A percentile compares a stretch with the other conserved stretches of the same genome.
Conservation (phyloP, 2,888 invertebrate species). For the Glaucopsyche alexis region DNA sequence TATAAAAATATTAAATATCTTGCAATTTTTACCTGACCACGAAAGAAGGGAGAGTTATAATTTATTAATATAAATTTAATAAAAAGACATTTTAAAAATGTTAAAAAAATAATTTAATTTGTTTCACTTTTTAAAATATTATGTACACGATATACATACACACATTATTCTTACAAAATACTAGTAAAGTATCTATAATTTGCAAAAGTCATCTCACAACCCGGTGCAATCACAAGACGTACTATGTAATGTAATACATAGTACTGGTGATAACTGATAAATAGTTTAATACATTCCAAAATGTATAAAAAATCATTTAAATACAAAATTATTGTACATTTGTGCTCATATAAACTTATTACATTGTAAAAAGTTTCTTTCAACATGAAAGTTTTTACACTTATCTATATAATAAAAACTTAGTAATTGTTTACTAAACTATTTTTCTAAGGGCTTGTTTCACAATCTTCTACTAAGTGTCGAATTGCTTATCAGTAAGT, state of each 20-base stretch:
- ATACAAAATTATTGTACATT: background rate
- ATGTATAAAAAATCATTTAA: background rate
- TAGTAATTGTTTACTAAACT: too few relatives aligned
- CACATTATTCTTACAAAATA: background rate
- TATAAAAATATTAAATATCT: too few relatives aligned
- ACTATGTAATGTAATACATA: too few relatives aligned
- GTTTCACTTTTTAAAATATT: conserved; percentile 39
- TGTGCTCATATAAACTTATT: background rate
- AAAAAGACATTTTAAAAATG: conserved; percentile 12
- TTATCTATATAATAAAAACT: too few relatives aligned
- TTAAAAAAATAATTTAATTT: conserved; percentile 44
- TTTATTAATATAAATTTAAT: background rate
- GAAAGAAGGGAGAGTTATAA: too few relatives aligned
- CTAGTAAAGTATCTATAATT: background rate
- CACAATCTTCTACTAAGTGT: too few relatives aligned
- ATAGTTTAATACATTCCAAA: background rate
- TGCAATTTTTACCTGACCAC: too few relatives aligned
- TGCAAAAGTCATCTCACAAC: conserved; percentile 37
- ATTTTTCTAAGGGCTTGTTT: too few relatives aligned
- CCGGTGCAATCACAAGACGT: conserved; percentile 37
- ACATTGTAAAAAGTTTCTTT: background rate
- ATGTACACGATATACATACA: conserved; percentile 38
- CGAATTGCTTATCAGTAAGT: too few relatives aligned
- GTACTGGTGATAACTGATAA: too few relatives aligned
- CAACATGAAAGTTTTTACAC: too few relatives aligned